Evolutionary conservation across 2,113 vertebrate genomes (phyloP), one percentile per base, ranked within the genome.

Genomic region (Excalfactoria chinensis): DNA sequence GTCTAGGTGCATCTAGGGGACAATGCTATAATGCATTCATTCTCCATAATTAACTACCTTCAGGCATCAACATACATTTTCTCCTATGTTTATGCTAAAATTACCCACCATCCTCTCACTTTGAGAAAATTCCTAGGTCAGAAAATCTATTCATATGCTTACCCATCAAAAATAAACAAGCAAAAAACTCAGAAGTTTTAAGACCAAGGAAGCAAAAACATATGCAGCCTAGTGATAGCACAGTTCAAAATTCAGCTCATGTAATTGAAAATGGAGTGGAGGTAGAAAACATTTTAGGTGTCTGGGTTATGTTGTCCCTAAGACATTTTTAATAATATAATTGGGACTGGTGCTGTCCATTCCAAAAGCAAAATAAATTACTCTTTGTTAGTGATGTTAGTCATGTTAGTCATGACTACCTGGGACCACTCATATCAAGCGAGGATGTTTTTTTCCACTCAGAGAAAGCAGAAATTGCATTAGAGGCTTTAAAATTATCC

Each of bases 401-500:
- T n/a, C n/a, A n/a, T 92, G 58, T 86, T 91, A n/a, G 95, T 93
- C 62, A 37, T 91, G 58, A 53, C 53, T 88, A 60, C 23, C 23
- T 64, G 53, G 35, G 53, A 84, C 55, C 51, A 71, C 75, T 81
- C 19, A 76, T 81, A 88, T 83, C 76, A 71, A 77, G 43, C 53
- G 26, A 35, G 46, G 40, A 60, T 86, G 19, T 0, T 55, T 88
- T 87, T 83, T 84, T 41, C 83, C 71, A 60, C 28, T 23, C 23
- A 48, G 80, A 90, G 26, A 79, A 87, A 81, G 62, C 25, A 93
- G 21, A 34, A 90, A 81, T 94, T 88, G 40, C 34, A 44, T 86
- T 84, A 93, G 19, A 84, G n/a, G 60, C 30, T 94, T 93, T 75
- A 86, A 91, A 94, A 90, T 93, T 86, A 86, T 94, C 73, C 86